Conservation (phyloP, 2,797 vertebrate genomes). For the Staurois parvus region DNA sequence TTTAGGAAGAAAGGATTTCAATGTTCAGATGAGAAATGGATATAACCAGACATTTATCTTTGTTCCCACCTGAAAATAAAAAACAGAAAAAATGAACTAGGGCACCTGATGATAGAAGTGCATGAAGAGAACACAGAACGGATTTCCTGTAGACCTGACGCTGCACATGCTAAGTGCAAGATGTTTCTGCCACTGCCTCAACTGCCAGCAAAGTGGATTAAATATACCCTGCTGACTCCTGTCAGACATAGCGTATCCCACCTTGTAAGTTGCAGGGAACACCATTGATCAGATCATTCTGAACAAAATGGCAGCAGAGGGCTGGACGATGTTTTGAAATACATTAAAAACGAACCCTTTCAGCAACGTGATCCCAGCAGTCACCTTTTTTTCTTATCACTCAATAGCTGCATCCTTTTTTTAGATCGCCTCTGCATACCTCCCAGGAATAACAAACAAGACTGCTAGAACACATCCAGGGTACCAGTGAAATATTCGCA, state of each 20-base stretch:
- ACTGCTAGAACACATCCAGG: slow-evolving; percentile 11
- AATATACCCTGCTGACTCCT: slow-evolving; percentile 33
- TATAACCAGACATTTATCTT: too few relatives aligned
- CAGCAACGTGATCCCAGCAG: not conserved
- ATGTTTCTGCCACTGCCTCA: slow-evolving; percentile 7
- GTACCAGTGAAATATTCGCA: not conserved
- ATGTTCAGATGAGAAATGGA: too few relatives aligned
- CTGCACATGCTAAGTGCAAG: not conserved
- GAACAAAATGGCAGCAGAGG: slow-evolving; percentile 61
- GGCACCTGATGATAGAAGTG: not conserved
- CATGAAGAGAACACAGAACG: not conserved
- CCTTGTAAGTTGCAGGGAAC: slow-evolving; percentile 19
- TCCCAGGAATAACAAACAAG: slow-evolving; percentile 43
- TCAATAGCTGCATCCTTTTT: slow-evolving; percentile 34
- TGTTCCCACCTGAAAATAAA: too few relatives aligned
- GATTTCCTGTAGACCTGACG: not conserved
- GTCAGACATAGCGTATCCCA: slow-evolving; percentile 27
- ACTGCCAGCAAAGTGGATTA: not conserved
- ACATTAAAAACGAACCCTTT: slow-evolving; percentile 45
- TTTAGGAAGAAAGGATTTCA: too few relatives aligned
- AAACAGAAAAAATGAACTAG: too few relatives aligned
- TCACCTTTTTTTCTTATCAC: slow-evolving; percentile 37
- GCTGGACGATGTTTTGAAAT: slow-evolving; percentile 44
- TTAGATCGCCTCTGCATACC: slow-evolving; percentile 13
- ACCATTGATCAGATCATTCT: slow-evolving; percentile 43